phyloP scores from a whole-genome alignment of 2,113 vertebrate genomes.

The Mungos mungo region DNA sequence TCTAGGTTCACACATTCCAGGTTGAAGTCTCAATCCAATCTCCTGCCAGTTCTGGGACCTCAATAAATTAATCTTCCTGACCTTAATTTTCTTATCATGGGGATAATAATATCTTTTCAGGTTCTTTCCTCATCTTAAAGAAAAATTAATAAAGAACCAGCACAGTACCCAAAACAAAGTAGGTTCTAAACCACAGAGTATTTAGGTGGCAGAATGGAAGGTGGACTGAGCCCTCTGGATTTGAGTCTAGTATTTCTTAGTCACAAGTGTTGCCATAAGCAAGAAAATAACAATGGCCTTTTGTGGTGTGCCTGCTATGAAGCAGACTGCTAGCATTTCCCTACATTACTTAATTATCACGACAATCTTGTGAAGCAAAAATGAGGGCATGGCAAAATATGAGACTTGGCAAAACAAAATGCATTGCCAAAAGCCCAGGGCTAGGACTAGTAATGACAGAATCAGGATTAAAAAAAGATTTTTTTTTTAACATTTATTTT shows the following conservation, averaged over 20 bases:
- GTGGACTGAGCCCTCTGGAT: neutral
- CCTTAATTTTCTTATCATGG: conserved; percentile 1
- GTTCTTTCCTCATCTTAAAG: conserved; percentile 8
- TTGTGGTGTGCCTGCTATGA: neutral
- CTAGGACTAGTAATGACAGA: neutral
- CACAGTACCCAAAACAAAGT: neutral
- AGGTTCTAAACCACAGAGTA: neutral
- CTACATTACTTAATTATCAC: neutral
- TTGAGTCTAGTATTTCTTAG: conserved; percentile 7
- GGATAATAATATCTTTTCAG: neutral
- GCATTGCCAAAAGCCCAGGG: neutral
- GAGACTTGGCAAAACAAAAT: neutral
- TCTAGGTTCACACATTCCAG: neutral
- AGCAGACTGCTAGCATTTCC: neutral
- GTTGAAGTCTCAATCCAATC: neutral
- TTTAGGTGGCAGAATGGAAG: neutral
- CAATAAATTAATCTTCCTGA: neutral
- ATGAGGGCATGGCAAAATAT: neutral
- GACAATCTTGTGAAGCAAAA: neutral
- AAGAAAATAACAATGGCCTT: neutral
- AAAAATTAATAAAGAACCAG: neutral
- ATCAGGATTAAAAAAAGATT: neutral
- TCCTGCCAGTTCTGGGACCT: neutral
- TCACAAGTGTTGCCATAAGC: neutral
- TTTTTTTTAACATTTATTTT: no score